A percentile compares a stretch with the other conserved stretches of the same genome.
phyloP scores from a whole-genome alignment of 1,140 invertebrate genomes.

The Oncopeltus fasciatus region DNA sequence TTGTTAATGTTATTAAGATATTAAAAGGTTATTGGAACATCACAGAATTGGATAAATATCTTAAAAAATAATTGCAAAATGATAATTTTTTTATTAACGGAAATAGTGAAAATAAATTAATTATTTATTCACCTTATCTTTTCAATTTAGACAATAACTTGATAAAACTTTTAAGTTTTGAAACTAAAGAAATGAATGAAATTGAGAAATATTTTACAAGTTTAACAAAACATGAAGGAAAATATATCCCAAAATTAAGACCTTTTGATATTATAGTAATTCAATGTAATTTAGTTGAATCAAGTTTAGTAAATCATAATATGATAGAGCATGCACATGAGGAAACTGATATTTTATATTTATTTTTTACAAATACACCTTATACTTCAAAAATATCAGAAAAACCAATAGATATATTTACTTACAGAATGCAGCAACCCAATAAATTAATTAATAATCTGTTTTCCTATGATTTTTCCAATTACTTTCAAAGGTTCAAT shows the following conservation, averaged over 20 bases:
- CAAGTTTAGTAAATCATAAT: background rate
- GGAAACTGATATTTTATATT: no score
- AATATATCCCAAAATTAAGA: no score
- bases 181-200: no score
- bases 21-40: background rate
- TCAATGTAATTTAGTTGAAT: no score
- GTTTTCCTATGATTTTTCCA: no score
- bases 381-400: background rate
- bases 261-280: background rate
- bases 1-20: background rate
- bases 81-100: background rate
- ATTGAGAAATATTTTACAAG: background rate
- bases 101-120: background rate
- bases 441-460: no score
- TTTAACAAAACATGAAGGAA: background rate
- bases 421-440: no score
- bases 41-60: background rate
- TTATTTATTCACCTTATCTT: background rate
- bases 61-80: background rate
- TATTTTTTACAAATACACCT: background rate
- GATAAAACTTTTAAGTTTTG: background rate
- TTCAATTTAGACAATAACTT: background rate
- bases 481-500: no score
- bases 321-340: background rate
- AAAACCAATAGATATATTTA: background rate